Evolutionary conservation across 64 coral and sea anemone species (phyloP), one percentile per base, ranked within the genome.

Genomic region (Cladopsammia gracilis): DNA sequence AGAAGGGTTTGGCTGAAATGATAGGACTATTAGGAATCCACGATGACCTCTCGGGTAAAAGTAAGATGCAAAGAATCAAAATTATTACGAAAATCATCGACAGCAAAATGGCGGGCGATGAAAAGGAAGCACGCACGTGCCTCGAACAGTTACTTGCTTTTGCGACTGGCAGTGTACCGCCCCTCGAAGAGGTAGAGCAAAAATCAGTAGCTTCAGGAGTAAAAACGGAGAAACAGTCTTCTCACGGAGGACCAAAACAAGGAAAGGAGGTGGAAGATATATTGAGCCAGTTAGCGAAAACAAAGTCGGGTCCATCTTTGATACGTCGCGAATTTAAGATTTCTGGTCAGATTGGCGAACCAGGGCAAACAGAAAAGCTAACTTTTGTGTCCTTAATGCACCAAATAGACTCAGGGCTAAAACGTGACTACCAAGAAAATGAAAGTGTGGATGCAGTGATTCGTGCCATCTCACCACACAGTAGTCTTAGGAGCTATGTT

Each of bases 401-500:
- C 19, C 91, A 77, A 74, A 78, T 76, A 7, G 62, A 87, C 52
- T 76, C 60, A 7, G 70, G 83, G 12, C 45, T 78, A 5, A 87
- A 87, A 88, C 49, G 52, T 71, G 86, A 48, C 6, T 89, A 94
- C 48, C 70, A 71, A 24, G 86, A 84, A 51, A 81, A 11, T 20
- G 77, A 94, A 64, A 89, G 89, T 15, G 68, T 73, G 4, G 92
- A 94, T 46, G 77, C 86, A 0, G 73, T 93, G 34, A 94, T 89
- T 25, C 52, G 77, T 12, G 73, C 75, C 3, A 88, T 93, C 79
- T 68, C 48, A n/a, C 84, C 64, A 7, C 72, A 88, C 47, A 78
- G 12, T 23, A 93, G 85, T 24, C 69, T 93, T 7, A n/a, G 85
- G 45, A 87, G 62, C 46, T 88, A 84, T 50, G 19, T 94, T 4